phyloP scores from a whole-genome alignment of 2,113 vertebrate species.

The Osmerus mordax region DNA sequence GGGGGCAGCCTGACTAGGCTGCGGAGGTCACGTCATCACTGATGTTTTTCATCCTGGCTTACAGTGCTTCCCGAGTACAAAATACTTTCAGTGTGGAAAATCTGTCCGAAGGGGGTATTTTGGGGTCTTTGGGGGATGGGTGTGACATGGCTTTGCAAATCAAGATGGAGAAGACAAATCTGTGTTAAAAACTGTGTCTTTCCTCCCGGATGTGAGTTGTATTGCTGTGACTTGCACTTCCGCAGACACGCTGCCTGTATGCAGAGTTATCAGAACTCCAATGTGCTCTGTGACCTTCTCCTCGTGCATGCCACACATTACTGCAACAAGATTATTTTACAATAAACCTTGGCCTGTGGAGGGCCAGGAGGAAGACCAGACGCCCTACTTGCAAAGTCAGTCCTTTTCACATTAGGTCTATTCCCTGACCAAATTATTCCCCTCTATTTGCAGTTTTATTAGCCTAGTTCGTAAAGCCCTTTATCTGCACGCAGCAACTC shows the following conservation, averaged over 20 bases:
- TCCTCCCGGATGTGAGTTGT: too few relatives aligned
- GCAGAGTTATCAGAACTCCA: background rate
- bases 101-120: background rate
- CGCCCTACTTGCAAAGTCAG: background rate
- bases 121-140: too few relatives aligned
- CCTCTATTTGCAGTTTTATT: background rate
- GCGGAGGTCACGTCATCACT: too few relatives aligned
- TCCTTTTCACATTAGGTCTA: background rate
- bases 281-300: background rate
- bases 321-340: background rate
- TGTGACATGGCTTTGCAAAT: background rate
- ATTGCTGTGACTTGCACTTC: too few relatives aligned
- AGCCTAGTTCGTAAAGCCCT: background rate
- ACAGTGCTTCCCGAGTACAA: too few relatives aligned
- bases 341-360: background rate
- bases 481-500: background rate
- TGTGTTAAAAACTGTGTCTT: background rate
- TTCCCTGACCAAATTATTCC: background rate
- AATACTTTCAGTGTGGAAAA: background rate
- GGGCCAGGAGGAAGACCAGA: too few relatives aligned
- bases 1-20: background rate
- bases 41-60: too few relatives aligned
- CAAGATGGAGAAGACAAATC: background rate
- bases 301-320: background rate
- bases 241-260: background rate